These are phyloP conservation scores for Cherax quadricarinatus DNA, from an alignment of 1,140 invertebrate species.

Conservation along the genomic window DNA sequence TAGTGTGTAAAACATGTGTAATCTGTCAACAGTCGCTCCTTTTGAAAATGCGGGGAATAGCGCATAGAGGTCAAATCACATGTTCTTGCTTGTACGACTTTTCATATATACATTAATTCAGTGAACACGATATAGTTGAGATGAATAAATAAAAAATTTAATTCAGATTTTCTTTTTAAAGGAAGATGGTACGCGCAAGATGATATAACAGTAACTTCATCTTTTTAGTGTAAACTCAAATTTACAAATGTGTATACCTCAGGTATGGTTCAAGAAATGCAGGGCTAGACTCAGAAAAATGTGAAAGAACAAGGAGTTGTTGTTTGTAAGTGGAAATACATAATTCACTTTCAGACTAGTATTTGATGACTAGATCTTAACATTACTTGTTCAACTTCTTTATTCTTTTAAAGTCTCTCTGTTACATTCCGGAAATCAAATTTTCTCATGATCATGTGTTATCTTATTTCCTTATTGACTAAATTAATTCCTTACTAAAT, in stretches of 20 bases:
- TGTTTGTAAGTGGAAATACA: background rate
- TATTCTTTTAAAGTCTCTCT: slow-evolving; percentile 26
- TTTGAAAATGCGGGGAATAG: slow-evolving; percentile 67
- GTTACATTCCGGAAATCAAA: slow-evolving; percentile 56
- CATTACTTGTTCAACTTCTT: background rate
- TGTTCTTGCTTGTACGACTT: slow-evolving; percentile 48
- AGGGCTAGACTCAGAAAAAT: background rate
- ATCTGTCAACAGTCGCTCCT: slow-evolving; percentile 68
- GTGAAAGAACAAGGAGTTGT: background rate
- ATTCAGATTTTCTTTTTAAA: background rate
- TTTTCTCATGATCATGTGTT: slow-evolving; percentile 34
- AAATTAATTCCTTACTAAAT: slow-evolving; percentile 70
- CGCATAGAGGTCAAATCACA: slow-evolving; percentile 64
- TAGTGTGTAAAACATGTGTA: slow-evolving; percentile 44
- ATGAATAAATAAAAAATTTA: background rate
- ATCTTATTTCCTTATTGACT: slow-evolving; percentile 43
- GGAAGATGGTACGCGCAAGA: slow-evolving; percentile 27
- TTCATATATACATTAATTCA: background rate
- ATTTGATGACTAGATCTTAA: background rate
- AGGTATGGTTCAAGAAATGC: background rate
- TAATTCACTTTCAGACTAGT: background rate
- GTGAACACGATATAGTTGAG: background rate
- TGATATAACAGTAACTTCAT: background rate
- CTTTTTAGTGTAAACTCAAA: slow-evolving; percentile 13
- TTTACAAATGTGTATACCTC: background rate